phyloP scores from a whole-genome alignment of 2,797 vertebrate species.

The Ctenochaetus hawaiiensis region DNA sequence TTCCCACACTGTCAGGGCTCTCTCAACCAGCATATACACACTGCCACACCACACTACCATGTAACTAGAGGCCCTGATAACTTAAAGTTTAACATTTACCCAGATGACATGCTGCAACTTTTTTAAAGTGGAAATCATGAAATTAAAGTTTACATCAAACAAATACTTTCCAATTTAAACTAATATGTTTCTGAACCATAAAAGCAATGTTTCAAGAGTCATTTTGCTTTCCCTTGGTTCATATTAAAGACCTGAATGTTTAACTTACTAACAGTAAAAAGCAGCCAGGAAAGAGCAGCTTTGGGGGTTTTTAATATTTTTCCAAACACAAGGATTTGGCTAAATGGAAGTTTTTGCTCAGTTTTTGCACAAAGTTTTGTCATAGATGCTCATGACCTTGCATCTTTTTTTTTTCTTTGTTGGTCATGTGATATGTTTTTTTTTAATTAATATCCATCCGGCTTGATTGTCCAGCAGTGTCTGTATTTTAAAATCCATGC shows the following conservation, averaged over 20 bases:
- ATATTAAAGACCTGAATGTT: slow-evolving; percentile 32
- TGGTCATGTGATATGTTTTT: background rate
- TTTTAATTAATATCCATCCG: slow-evolving; percentile 25
- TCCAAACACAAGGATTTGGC: slow-evolving; percentile 39
- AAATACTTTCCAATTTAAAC: background rate
- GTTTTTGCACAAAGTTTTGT: slow-evolving; percentile 45
- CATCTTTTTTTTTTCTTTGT: slow-evolving; percentile 1
- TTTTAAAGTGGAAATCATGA: slow-evolving; percentile 1
- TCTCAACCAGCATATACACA: background rate
- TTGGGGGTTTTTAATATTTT: slow-evolving; percentile 58
- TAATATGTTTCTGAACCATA: slow-evolving; percentile 2
- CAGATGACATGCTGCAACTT: background rate
- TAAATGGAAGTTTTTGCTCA: slow-evolving; percentile 41
- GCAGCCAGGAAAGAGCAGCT: slow-evolving; percentile 67
- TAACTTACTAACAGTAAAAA: slow-evolving; percentile 39
- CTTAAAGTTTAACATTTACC: background rate
- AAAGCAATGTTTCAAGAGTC: slow-evolving; percentile 12
- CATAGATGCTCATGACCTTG: slow-evolving; percentile 13
- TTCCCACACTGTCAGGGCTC: background rate
- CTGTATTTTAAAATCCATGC: slow-evolving; percentile 31
- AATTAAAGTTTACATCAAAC: background rate
- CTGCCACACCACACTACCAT: background rate
- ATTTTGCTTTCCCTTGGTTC: slow-evolving; percentile 24
- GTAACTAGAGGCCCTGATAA: slow-evolving; percentile 42
- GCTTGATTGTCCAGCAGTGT: slow-evolving; percentile 36